These are phyloP conservation scores for Cataglyphis albicans DNA, from an alignment of 2,888 invertebrate genomes.

Conservation along the genomic window DNA sequence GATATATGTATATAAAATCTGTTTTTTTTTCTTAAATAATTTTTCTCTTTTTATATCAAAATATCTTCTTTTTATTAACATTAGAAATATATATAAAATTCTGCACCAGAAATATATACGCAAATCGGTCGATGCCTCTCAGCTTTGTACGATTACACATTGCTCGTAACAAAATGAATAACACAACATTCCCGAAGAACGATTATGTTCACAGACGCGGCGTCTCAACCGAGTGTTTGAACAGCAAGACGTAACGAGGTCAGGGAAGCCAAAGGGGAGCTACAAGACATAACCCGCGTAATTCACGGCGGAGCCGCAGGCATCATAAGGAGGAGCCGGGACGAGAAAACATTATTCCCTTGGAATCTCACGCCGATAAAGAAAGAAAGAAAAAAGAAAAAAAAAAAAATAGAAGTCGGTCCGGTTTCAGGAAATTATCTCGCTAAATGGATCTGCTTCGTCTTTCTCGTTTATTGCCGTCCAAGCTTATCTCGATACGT, in stretches of 20 bases:
- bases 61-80: too few species aligned
- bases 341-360: slow-evolving; percentile 27
- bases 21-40: neutral
- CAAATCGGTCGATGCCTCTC: neutral
- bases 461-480: neutral
- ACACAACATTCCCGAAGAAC: slow-evolving; percentile 21
- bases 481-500: slow-evolving; percentile 11
- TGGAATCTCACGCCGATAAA: slow-evolving; percentile 6
- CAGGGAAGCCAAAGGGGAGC: slow-evolving; percentile 76
- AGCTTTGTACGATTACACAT: slow-evolving; percentile 10
- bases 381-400: neutral
- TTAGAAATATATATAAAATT: neutral
- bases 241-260: slow-evolving; percentile 75
- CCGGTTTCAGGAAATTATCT: slow-evolving; percentile 38
- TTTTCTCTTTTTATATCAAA: neutral
- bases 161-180: neutral
- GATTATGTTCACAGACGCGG: slow-evolving; percentile 31
- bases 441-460: slow-evolving; percentile 23
- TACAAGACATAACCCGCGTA: slow-evolving; percentile 48
- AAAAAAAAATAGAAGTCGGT: neutral
- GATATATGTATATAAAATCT: neutral
- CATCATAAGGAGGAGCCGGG: slow-evolving; percentile 23
- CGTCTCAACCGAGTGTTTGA: slow-evolving; percentile 56
- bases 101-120: neutral
- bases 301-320: slow-evolving; percentile 34